Evolutionary conservation across 2,797 vertebrate species (phyloP), one percentile per base, ranked within the genome.

Genomic region (Anas acuta): DNA sequence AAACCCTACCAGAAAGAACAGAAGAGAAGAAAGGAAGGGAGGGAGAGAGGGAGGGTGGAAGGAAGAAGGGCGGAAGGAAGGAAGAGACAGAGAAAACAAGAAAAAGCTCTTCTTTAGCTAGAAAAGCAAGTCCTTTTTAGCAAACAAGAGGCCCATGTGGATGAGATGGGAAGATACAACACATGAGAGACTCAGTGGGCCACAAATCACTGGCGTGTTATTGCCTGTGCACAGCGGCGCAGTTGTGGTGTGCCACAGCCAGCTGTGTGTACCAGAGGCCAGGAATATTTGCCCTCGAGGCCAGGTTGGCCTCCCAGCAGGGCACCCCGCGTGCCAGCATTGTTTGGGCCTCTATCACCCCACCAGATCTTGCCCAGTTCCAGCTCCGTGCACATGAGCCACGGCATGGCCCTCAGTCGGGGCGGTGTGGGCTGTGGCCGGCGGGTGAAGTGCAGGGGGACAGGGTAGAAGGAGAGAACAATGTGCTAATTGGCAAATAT

Each of bases 1-100:
- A 95, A 69, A 82, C 66, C 84, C 79, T 89, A 93, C 93, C 85
- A 93, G 73, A 94, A 94, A 60, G 53, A 86, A 30, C 47, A 25
- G 47, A 49, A 49, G 14, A 26, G 25, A 26, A 51, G 49, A 25
- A 25, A 49, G 49, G 13, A 51, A 51, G 49, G 13, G 8, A 26
- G 25, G 25, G 22, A 49, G 47, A 21, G 20, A 45, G 19, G 22
- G 13, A 49, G 21, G 22, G 22, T 23, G 47, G 47, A 49, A 49
- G 47, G 47, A 49, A 49, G 47, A 51, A 51, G 49, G 49, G 13
- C 3, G 49, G 49, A 49, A 23, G 47, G 12, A 49, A 49, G 47
- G 47, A 25, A 49, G 47, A 78, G 62, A 83, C 79, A 73, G 39
- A 2, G 5, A 57, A 51, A 30, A 60, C 3, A 22, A 17, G 43